A percentile compares a stretch with the other conserved stretches of the same genome.
Evolutionary conservation across 2,113 vertebrate species (phyloP).

Genomic region (Chitala chitala): DNA sequence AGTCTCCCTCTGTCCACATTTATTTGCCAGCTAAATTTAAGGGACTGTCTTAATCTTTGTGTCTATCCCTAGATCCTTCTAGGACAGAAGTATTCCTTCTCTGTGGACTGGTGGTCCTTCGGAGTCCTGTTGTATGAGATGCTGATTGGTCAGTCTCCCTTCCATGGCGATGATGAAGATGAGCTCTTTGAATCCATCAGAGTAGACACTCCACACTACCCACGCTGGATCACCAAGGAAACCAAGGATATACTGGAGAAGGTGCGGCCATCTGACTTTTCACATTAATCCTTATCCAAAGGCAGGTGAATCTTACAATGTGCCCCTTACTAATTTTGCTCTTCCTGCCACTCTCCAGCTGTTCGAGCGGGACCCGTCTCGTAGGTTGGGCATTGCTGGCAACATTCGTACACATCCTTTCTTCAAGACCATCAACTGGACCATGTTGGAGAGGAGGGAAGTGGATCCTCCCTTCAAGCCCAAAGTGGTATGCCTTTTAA

Average conservation of each 20-base stretch:
- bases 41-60: too few relatives aligned
- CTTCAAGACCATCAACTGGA: conserved; percentile 89
- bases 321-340: not conserved
- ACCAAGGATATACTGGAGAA: conserved; percentile 82
- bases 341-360: conserved; percentile 63
- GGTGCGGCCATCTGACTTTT: conserved; percentile 49
- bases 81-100: conserved; percentile 87
- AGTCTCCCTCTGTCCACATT: too few relatives aligned
- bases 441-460: conserved; percentile 70
- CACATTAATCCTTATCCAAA: not conserved
- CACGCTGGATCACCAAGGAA: conserved; percentile 90
- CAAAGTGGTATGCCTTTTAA: conserved; percentile 79
- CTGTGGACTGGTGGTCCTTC: conserved; percentile 98
- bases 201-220: conserved; percentile 81
- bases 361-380: conserved; percentile 80
- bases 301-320: not conserved
- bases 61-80: conserved; percentile 73
- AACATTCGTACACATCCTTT: conserved; percentile 78
- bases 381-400: conserved; percentile 79
- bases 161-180: conserved; percentile 93
- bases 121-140: conserved; percentile 95
- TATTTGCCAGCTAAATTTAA: too few relatives aligned
- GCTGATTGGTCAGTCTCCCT: conserved; percentile 96
- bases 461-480: conserved; percentile 86
- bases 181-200: conserved; percentile 95